These are phyloP conservation scores for Eupithecia subumbrata DNA, from an alignment of 2,888 invertebrate species.

Conservation along the genomic window DNA sequence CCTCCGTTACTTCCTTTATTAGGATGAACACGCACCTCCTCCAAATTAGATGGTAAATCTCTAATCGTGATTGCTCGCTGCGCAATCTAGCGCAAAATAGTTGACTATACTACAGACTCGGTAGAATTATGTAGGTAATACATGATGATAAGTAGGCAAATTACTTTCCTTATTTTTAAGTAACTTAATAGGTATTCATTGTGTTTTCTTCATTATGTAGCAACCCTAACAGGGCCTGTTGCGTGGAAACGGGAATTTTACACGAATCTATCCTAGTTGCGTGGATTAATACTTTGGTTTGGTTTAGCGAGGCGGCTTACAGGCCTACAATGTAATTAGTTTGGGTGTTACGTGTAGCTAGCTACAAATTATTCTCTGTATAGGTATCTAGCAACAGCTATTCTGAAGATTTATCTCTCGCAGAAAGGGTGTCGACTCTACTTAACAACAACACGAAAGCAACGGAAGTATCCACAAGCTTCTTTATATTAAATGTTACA, in stretches of 20 bases:
- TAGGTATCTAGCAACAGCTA: conserved; percentile 21
- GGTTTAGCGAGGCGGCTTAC: conserved; percentile 58
- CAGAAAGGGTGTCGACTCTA: conserved; percentile 10
- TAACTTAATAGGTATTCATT: not conserved
- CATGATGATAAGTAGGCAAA: not conserved
- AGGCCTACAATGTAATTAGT: conserved; percentile 61
- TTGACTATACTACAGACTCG: not conserved
- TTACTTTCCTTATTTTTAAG: not conserved
- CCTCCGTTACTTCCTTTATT: not conserved
- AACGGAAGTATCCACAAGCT: not conserved
- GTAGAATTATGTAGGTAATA: not conserved
- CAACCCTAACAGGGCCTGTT: conserved; percentile 39
- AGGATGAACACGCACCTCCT: not conserved
- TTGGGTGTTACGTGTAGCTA: conserved; percentile 51
- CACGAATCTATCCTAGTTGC: conserved; percentile 45
- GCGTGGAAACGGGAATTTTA: conserved; percentile 43
- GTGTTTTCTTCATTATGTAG: not conserved
- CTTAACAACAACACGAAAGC: conserved; percentile 5
- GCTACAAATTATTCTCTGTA: conserved; percentile 48
- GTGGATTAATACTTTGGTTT: conserved; percentile 56
- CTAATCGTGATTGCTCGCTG: not conserved
- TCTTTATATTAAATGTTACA: not conserved
- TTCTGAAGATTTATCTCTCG: conserved; percentile 11
- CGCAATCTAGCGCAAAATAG: not conserved
- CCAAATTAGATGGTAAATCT: conserved; percentile 1